phyloP scores from a whole-genome alignment of 2,113 vertebrate genomes.

The Sapayoa aenigma region DNA sequence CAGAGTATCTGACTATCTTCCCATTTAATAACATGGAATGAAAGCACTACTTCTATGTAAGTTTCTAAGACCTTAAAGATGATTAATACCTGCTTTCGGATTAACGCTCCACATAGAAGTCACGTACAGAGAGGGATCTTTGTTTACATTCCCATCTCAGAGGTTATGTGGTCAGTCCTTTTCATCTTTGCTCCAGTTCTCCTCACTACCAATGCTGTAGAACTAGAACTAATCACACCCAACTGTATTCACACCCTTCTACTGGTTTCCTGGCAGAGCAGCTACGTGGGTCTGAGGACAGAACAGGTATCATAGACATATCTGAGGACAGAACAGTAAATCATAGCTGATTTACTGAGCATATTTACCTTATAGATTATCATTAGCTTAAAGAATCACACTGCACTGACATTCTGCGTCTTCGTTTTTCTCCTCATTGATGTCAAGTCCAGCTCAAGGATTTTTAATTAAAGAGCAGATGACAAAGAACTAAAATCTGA shows the following conservation, averaged over 20 bases:
- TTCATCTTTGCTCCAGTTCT: not conserved
- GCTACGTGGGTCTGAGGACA: not conserved
- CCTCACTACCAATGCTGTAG: not conserved
- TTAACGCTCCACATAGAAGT: fast-evolving
- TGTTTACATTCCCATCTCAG: not conserved
- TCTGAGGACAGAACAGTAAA: not conserved
- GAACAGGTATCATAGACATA: not conserved
- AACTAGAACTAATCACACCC: not conserved
- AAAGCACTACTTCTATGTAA: not conserved
- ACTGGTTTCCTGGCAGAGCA: not conserved
- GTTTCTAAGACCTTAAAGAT: not conserved
- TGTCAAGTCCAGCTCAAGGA: not conserved
- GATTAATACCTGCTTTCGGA: not conserved
- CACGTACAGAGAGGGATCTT: not conserved
- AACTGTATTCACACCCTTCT: not conserved
- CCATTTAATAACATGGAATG: not conserved
- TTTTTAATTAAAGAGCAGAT: not conserved
- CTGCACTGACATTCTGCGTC: not conserved
- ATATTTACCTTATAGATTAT: not conserved
- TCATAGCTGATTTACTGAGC: not conserved
- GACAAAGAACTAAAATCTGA: not conserved
- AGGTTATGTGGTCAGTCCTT: not conserved
- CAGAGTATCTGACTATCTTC: not conserved
- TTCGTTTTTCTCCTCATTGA: not conserved
- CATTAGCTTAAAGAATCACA: not conserved